Percentiles rank a stretch among this genome's conserved stretches.
These are phyloP conservation scores for Periparus ater DNA, from an alignment of 2,797 vertebrate genomes.

Conservation along the genomic window DNA sequence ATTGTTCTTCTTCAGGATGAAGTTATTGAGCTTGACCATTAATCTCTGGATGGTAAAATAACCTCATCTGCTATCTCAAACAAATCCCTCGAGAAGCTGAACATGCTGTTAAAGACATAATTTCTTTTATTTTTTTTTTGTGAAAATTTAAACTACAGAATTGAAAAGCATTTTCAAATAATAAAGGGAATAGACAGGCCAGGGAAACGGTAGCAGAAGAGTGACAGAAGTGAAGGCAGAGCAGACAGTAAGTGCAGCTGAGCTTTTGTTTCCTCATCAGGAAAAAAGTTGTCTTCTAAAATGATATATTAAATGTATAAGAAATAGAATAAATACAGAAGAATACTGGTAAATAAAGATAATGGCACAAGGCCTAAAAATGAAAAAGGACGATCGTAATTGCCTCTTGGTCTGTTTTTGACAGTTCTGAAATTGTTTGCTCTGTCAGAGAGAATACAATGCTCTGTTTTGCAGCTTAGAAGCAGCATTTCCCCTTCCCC, in stretches of 20 bases:
- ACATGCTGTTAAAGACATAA: not conserved
- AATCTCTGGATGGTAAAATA: not conserved
- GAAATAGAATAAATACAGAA: not conserved
- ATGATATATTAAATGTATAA: not conserved
- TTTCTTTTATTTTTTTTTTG: not conserved
- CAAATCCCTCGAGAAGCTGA: not conserved
- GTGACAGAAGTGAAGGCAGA: not conserved
- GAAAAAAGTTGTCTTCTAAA: not conserved
- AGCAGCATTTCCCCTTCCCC: constrained; percentile 5
- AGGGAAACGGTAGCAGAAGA: not conserved
- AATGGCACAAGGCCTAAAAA: not conserved
- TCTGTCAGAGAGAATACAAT: not conserved
- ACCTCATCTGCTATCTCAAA: not conserved
- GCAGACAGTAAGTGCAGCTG: not conserved
- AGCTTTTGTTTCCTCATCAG: not conserved
- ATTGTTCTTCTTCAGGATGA: not conserved
- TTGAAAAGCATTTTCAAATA: not conserved
- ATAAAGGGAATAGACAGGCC: not conserved
- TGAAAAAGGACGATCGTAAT: not conserved
- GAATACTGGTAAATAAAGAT: not conserved
- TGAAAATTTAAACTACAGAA: not conserved
- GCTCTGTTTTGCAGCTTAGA: not conserved
- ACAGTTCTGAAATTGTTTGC: not conserved
- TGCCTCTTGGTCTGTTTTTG: not conserved
- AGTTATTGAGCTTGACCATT: not conserved